Evolutionary conservation across 1,140 invertebrate genomes (phyloP), one percentile per base, ranked within the genome.

Genomic region (Cydia amplana): DNA sequence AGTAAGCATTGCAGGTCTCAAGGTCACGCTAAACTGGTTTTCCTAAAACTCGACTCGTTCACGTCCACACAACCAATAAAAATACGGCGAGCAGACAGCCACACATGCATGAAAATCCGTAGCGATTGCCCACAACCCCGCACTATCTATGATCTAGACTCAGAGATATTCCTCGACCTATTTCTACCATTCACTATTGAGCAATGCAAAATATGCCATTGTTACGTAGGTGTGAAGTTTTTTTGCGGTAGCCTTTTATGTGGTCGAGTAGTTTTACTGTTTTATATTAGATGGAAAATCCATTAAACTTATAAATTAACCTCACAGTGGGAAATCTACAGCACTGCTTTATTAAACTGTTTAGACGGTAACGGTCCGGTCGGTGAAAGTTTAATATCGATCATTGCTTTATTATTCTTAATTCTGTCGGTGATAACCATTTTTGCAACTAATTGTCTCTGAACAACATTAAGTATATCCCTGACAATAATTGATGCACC

Each of bases 101-200:
- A 60, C 20, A 60, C 20, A 60, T 60, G 55, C 10, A n/a, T 60
- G 55, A 55, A 6, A 55, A 55, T 55, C 20, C 55, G 20, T 60
- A 20, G 20, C 55, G 9, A 40, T 60, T 23, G 55, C 20, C n/a
- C 55, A 60, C 18, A 23, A 23, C 14, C 65, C 65, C 7, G n/a
- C 14, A 70, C 55, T 74, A 55, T 60, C 51, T 60, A 18, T 14
- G 51, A 74, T 74, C 60, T 60, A 23, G 55, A n/a, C n/a, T n/a
- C n/a, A n/a, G n/a, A 60, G 20, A 40, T 43, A 55, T 65, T 75
- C 74, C 65, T 67, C 64, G 64, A 40, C 65, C 65, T 70, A 70
- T 25, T 40, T 70, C 65, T 36, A 70, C 65, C 65, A 70, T 70
- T 70, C 64, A 65, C 36, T 70, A 40, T 70, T 43, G 32, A 70